Evolutionary conservation across 2,113 vertebrate genomes (phyloP).

Genomic region (Haplochromis vanheusdeni): DNA sequence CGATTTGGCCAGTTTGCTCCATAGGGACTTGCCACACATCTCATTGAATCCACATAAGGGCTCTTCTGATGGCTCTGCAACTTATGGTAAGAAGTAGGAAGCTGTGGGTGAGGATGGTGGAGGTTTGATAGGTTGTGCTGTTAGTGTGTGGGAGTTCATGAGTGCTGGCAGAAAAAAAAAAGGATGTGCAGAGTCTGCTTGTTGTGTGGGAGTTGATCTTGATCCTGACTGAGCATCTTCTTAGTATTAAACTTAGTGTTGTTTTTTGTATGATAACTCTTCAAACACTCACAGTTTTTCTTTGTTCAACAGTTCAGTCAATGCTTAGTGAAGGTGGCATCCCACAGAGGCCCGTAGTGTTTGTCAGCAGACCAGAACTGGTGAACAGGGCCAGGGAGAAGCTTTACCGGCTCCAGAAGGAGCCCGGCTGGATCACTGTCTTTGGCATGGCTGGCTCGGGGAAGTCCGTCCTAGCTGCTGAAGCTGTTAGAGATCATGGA

Average conservation of each 20-base stretch:
- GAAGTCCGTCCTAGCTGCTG: conserved; percentile 92
- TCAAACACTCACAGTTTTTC: not conserved
- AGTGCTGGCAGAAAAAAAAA: not conserved
- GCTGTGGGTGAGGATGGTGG: not conserved
- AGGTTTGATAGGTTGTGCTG: not conserved
- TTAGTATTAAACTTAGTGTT: not conserved
- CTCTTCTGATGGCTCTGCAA: conserved; percentile 67
- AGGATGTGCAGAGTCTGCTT: not conserved
- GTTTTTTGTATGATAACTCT: not conserved
- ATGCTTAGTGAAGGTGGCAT: conserved; percentile 89
- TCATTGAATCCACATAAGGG: conserved; percentile 62
- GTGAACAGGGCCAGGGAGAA: conserved; percentile 78
- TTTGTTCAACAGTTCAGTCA: conserved; percentile 72
- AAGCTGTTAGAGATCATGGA: conserved; percentile 80
- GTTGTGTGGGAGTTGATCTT: not conserved
- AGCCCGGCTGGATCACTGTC: conserved; percentile 86
- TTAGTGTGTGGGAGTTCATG: not conserved
- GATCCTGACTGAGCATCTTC: not conserved
- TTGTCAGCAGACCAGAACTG: conserved; percentile 81
- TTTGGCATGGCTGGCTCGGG: conserved; percentile 97
- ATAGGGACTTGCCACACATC: conserved; percentile 67
- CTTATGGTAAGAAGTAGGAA: conserved; percentile 72
- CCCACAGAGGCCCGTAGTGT: conserved; percentile 91
- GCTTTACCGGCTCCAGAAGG: conserved; percentile 69
- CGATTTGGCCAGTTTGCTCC: conserved; percentile 83